Evolutionary conservation across 2,113 vertebrate genomes (phyloP).

Genomic region (Phainopepla nitens): DNA sequence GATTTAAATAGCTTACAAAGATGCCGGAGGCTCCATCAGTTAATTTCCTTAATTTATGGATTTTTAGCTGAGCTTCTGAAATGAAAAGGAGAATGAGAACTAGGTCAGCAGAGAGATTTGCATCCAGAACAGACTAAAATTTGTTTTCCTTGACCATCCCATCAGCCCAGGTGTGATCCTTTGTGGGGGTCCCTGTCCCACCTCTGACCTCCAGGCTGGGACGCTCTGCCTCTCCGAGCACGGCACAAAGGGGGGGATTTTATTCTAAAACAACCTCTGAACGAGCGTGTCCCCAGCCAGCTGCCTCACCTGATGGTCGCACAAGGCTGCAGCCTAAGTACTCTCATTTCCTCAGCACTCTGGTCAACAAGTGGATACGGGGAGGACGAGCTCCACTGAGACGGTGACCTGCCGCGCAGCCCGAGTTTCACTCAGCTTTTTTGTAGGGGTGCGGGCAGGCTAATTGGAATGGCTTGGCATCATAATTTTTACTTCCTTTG

Average conservation of each 20-base stretch:
- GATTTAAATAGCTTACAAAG: constrained; percentile 99
- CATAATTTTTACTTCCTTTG: not conserved
- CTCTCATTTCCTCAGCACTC: not conserved
- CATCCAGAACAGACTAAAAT: constrained; percentile 66
- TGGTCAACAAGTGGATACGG: not conserved
- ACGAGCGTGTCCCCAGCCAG: not conserved
- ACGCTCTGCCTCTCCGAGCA: rapidly evolving
- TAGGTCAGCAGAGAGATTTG: constrained; percentile 88
- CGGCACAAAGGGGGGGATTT: not conserved
- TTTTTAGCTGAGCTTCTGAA: constrained; percentile 89
- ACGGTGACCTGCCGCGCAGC: not conserved
- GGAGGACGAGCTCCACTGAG: not conserved
- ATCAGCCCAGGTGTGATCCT: not conserved
- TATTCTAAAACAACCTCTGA: not conserved
- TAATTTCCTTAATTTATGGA: constrained; percentile 99
- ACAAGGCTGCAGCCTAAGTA: not conserved
- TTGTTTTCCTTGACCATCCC: constrained; percentile 55
- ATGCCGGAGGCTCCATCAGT: constrained; percentile 95
- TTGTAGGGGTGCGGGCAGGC: not conserved
- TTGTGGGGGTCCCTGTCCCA: not conserved
- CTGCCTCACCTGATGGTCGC: not conserved
- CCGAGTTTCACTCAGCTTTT: not conserved
- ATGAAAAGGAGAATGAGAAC: constrained; percentile 85
- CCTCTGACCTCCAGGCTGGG: not conserved
- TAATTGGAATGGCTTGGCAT: not conserved